phyloP scores from a whole-genome alignment of 2,113 vertebrate species.

The Chloropsis cyanopogon region DNA sequence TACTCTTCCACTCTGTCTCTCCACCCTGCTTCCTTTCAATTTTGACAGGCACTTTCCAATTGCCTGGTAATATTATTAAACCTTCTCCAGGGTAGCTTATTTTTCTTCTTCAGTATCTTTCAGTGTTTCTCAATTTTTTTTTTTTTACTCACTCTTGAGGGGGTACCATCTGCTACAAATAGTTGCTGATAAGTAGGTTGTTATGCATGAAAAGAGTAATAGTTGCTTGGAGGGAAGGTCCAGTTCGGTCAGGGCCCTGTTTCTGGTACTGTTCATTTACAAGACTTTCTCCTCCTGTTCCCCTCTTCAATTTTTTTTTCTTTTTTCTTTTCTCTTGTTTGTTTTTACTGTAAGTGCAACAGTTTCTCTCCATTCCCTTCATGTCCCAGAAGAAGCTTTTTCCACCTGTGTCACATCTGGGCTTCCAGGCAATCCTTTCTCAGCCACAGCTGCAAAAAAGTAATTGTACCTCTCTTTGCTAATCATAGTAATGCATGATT shows the following conservation, averaged over 20 bases:
- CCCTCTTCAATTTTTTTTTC: not conserved
- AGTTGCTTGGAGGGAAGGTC: not conserved
- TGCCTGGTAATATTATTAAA: not conserved
- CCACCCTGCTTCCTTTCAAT: not conserved
- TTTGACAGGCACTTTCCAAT: not conserved
- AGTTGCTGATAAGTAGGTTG: not conserved
- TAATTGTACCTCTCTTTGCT: not conserved
- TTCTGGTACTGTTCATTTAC: not conserved
- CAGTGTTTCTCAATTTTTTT: not conserved
- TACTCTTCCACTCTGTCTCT: not conserved
- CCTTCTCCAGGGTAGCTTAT: not conserved
- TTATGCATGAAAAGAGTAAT: not conserved
- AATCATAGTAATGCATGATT: not conserved
- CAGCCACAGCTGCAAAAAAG: not conserved
- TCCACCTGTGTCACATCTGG: not conserved
- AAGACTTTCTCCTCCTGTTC: not conserved
- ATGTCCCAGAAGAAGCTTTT: not conserved
- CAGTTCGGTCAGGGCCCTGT: not conserved
- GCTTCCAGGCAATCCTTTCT: not conserved
- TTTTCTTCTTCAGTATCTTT: not conserved
- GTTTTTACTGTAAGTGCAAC: not conserved
- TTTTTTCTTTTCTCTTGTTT: not conserved
- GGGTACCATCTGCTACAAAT: not conserved
- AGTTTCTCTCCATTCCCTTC: not conserved
- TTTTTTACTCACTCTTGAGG: not conserved